Evolutionary conservation across 2,888 invertebrate species (phyloP).

Genomic region (Elysia crispata): DNA sequence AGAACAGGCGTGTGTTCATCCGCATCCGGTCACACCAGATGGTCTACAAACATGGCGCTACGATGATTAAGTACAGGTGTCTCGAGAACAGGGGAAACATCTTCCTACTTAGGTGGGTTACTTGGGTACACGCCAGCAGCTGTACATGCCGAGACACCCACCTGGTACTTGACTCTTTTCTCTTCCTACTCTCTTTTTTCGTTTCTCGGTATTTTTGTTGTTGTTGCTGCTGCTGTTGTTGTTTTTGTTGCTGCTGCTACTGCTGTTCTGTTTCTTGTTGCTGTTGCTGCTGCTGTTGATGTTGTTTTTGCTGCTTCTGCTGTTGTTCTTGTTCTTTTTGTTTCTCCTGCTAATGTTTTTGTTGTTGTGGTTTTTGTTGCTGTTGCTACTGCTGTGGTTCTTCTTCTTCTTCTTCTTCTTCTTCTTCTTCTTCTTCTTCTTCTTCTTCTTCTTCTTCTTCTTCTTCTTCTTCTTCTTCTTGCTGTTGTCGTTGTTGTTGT

Average conservation of each 20-base stretch:
- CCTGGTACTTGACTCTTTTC: too few relatives aligned
- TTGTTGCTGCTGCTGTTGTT: too few relatives aligned
- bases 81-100: conserved; percentile 57
- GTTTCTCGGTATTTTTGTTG: too few relatives aligned
- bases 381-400: too few relatives aligned
- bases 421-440: not conserved
- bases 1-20: conserved; percentile 48
- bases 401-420: conserved; percentile 9
- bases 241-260: too few relatives aligned
- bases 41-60: conserved; percentile 54
- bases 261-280: too few relatives aligned
- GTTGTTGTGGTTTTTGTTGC: too few relatives aligned
- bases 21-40: conserved; percentile 51
- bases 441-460: conserved; percentile 26
- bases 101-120: conserved; percentile 57
- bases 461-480: not conserved
- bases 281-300: too few relatives aligned
- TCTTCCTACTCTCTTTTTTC: too few relatives aligned
- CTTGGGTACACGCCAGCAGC: too few relatives aligned
- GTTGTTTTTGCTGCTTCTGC: not conserved
- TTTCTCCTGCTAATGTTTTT: not conserved
- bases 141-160: too few relatives aligned
- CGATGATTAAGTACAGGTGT: conserved; percentile 57
- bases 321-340: not conserved
- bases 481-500: too few relatives aligned